Percentiles rank a stretch among this genome's conserved stretches.
Evolutionary conservation across 2,888 invertebrate species (phyloP).

Genomic region (Dermolepida albohirtum): DNA sequence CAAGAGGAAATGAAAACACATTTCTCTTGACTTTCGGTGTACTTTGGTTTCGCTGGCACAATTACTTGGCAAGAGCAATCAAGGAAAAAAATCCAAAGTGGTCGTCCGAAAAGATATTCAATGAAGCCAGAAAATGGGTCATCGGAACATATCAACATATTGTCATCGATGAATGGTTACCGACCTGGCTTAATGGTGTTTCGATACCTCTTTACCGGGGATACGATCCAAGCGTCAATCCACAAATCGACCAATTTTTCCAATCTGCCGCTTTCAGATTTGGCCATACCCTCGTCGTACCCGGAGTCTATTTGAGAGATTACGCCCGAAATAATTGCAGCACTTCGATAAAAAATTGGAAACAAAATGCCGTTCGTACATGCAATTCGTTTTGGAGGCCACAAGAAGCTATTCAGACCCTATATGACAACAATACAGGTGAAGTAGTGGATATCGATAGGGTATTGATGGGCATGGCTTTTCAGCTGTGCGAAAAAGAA

Average conservation of each 20-base stretch:
- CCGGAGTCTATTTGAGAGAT: conserved; percentile 67
- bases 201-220: conserved; percentile 55
- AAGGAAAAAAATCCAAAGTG: conserved; percentile 58
- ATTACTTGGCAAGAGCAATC: conserved; percentile 64
- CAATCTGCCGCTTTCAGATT: conserved; percentile 73
- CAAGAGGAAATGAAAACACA: conserved; percentile 69
- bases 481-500: conserved; percentile 68
- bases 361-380: conserved; percentile 62
- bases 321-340: conserved; percentile 62
- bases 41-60: conserved; percentile 71
- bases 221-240: conserved; percentile 69
- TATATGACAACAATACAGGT: conserved; percentile 48
- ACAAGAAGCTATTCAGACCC: conserved; percentile 60
- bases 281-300: conserved; percentile 71
- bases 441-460: conserved; percentile 66
- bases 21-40: conserved; percentile 68
- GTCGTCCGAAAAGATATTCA: conserved; percentile 67
- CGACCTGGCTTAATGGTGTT: conserved; percentile 61
- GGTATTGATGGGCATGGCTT: conserved; percentile 69
- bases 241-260: conserved; percentile 72
- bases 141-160: conserved; percentile 69
- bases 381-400: conserved; percentile 70
- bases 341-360: conserved; percentile 53
- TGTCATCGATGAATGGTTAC: conserved; percentile 67
- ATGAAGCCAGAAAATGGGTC: conserved; percentile 70